Percentiles rank a stretch among this genome's conserved stretches.
phyloP scores from a whole-genome alignment of 2,888 invertebrate genomes.

The Meandrusa payeni region DNA sequence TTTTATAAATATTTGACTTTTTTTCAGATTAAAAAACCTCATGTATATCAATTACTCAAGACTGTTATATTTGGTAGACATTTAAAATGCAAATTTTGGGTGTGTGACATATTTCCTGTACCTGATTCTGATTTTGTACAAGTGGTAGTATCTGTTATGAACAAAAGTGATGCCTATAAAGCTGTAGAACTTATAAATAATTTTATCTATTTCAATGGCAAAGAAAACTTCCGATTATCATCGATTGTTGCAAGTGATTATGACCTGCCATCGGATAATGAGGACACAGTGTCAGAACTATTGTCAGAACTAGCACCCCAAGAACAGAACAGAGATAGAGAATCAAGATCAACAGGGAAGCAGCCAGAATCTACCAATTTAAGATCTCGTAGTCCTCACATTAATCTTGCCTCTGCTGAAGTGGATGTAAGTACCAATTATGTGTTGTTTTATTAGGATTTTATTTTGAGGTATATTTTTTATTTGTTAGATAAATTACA shows the following conservation, averaged over 20 bases:
- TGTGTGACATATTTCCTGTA: not conserved
- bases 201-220: slow-evolving; percentile 6
- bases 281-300: not conserved
- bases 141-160: not conserved
- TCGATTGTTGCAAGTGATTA: not conserved
- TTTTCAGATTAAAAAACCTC: slow-evolving; percentile 13
- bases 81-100: slow-evolving; percentile 9
- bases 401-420: slow-evolving; percentile 17
- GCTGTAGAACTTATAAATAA: slow-evolving; percentile 10
- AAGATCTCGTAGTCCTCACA: slow-evolving; percentile 22
- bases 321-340: slow-evolving; percentile 1
- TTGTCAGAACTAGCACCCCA: not conserved
- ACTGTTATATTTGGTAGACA: slow-evolving; percentile 6
- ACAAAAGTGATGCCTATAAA: not conserved
- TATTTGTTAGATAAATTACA: no score
- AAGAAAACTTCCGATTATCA: slow-evolving; percentile 4
- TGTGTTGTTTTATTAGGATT: no score
- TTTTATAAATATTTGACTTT: not conserved
- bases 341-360: not conserved
- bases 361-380: not conserved
- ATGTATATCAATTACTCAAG: not conserved
- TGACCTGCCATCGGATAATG: not conserved
- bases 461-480: no score
- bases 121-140: slow-evolving; percentile 2
- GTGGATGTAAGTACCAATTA: slow-evolving; percentile 34